Evolutionary conservation across 2,888 invertebrate genomes (phyloP).

Genomic region (Tetrapedia diversipes): DNA sequence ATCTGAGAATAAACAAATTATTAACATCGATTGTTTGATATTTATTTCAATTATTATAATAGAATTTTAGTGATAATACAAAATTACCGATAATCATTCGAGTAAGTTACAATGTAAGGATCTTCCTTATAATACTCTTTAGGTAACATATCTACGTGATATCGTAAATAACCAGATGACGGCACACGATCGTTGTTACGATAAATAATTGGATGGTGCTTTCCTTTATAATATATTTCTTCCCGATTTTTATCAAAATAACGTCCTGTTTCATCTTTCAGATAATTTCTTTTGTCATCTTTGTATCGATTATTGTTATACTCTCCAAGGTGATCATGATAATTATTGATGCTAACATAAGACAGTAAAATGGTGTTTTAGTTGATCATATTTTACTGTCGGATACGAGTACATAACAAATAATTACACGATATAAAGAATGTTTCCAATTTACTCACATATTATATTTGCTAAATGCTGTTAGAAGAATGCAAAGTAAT

Average conservation of each 20-base stretch:
- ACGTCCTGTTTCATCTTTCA: slow-evolving; percentile 82
- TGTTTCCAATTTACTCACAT: not conserved
- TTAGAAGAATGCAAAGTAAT: not conserved
- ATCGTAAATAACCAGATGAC: not conserved
- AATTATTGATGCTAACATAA: slow-evolving; percentile 79
- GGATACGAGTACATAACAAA: not conserved
- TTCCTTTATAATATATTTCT: slow-evolving; percentile 47
- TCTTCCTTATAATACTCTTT: slow-evolving; percentile 26
- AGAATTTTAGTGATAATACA: not conserved
- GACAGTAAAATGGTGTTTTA: slow-evolving; percentile 7
- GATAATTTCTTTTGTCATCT: slow-evolving; percentile 83
- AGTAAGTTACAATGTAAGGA: slow-evolving; percentile 12
- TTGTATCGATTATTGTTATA: slow-evolving; percentile 84
- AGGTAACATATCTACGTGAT: slow-evolving; percentile 20
- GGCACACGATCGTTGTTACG: slow-evolving; percentile 20
- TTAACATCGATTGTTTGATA: not conserved
- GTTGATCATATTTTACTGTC: slow-evolving; percentile 2
- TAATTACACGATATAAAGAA: not conserved
- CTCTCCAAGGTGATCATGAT: slow-evolving; percentile 82
- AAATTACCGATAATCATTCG: slow-evolving; percentile 40
- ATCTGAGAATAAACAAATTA: slow-evolving; percentile 49
- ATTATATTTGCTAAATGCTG: not conserved
- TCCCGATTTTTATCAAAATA: slow-evolving; percentile 76
- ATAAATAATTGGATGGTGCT: slow-evolving; percentile 21
- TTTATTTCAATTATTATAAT: not conserved